Evolutionary conservation across 2,113 vertebrate species (phyloP), one percentile per base, ranked within the genome.

Genomic region (Lethenteron reissneri): DNA sequence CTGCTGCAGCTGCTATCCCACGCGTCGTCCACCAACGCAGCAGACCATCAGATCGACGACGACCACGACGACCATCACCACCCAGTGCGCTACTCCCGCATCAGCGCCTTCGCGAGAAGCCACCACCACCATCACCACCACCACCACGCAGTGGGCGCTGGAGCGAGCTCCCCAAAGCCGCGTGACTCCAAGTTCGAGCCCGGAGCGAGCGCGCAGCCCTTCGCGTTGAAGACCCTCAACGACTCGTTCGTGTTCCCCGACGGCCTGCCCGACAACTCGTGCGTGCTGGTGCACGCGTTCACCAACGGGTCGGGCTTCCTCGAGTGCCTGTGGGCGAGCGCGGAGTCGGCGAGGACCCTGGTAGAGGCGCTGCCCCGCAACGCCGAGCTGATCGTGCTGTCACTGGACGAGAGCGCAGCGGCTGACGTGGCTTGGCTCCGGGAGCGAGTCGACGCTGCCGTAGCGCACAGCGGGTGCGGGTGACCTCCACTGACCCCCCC

Each of bases 281-380:
- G 80, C 2, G 70, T 85, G 58, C 56, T 84, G 57, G 72, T 86
- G 13, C 84, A 86, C 74, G 81, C 82, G 58, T 86, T 84, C 78
- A 85, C 82, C 70, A 83, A 83, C 75, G 81, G 81, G 70, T 85
- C 84, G 0, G 84, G 75, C 1, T 85, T 85, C 12, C 73, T 85
- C 72, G 84, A 85, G 78, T 78, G 80, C 12, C 15, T 86, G 75
- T 86, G 84, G 84, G 80, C 76, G 74, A 79, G 78, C 1, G 74
- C 76, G 41, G 57, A 76, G 11, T 84, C 84, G 2, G 74, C 84
- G 71, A 57, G 12, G 8, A 79, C 79, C 19, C 78, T 86, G 69
- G 74, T 82, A 1, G 58, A 76, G 21, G 76, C 75, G 2, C 77
- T 86, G 13, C 83, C 84, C 11, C 25, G 71, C 13, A 76, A 62